Conservation (phyloP, 1,140 invertebrate genomes). For the Sarcophaga bullata region DNA sequence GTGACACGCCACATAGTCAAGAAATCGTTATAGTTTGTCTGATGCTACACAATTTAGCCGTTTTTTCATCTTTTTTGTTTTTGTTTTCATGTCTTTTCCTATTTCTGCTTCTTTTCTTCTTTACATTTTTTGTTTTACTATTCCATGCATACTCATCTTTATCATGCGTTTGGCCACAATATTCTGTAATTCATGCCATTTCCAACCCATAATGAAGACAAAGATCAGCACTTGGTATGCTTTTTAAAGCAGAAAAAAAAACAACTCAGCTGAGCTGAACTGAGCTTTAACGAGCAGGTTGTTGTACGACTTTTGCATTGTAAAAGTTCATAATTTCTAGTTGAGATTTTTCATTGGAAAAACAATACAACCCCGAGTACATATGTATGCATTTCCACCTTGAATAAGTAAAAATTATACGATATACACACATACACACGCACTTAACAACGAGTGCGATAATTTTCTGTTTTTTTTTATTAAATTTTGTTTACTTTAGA, state of each 20-base stretch:
- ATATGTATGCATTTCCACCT: no score
- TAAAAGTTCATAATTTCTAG: constrained; percentile 32
- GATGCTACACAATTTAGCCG: constrained; percentile 27
- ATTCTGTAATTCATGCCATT: constrained; percentile 19
- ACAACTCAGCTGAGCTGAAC: neutral
- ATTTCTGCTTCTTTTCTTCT: neutral
- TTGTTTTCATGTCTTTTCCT: neutral
- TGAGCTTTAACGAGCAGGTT: constrained; percentile 21
- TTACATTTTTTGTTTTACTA: neutral
- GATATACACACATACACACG: no score
- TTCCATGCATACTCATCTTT: neutral
- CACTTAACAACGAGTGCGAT: neutral
- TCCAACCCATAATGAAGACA: constrained; percentile 13
- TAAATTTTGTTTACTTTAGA: constrained; percentile 2
- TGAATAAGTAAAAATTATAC: no score
- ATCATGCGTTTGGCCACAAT: neutral
- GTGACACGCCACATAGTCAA: constrained; percentile 46
- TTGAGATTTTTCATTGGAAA: neutral
- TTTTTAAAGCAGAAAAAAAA: neutral
- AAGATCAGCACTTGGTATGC: constrained; percentile 1
- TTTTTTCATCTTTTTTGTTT: constrained; percentile 25
- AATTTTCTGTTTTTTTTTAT: neutral
- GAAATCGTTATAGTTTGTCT: constrained; percentile 29
- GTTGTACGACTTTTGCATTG: constrained; percentile 22
- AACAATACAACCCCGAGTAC: neutral